Evolutionary conservation across 1,140 invertebrate genomes (phyloP), one percentile per base, ranked within the genome.

Genomic region (Druon quercuslanigerum): DNA sequence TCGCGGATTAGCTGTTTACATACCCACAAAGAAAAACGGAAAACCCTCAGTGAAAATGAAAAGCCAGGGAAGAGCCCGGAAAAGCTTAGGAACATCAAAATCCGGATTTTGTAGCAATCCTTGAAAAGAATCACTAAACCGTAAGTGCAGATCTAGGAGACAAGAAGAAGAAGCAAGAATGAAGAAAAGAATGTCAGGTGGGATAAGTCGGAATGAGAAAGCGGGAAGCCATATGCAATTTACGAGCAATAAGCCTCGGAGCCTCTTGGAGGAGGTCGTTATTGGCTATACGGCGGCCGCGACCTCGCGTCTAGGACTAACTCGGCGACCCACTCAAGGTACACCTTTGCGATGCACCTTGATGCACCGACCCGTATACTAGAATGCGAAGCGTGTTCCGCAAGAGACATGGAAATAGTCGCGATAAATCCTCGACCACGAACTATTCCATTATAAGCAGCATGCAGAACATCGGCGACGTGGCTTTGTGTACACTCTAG

Each of bases 391-490:
- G 78, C 80, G 82, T 79, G 80, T 82, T 81, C 80, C 79, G 70
- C 75, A 79, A 77, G 74, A 76, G 80, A 84, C 85, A 81, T 74
- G 80, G 75, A 80, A 82, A 80, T 80, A 74, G 83, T 82, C 82
- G 83, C 85, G 83, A 86, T 84, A 86, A 84, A 84, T 86, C 85
- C 72, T 60, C 77, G 72, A 14, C 79, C 82, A 82, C 82, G 82
- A 82, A 82, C 82, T 82, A 85, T 83, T 83, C 84, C 83, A 83
- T 84, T 85, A 85, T 84, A 85, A 84, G 77, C 83, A 84, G 79
- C 83, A 84, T 82, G 81, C 79, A 80, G 80, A 84, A 80, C 80
- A 82, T 81, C 77, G 79, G 20, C 80, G 74, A 80, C 79, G 75
- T 78, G 72, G 79, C 77, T 80, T 80, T 76, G 76, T 72, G 74